Evolutionary conservation across 30 jellyfish, hydroid and myxozoan species (phyloP).

Genomic region (Hydractinia symbiolongicarpus): DNA sequence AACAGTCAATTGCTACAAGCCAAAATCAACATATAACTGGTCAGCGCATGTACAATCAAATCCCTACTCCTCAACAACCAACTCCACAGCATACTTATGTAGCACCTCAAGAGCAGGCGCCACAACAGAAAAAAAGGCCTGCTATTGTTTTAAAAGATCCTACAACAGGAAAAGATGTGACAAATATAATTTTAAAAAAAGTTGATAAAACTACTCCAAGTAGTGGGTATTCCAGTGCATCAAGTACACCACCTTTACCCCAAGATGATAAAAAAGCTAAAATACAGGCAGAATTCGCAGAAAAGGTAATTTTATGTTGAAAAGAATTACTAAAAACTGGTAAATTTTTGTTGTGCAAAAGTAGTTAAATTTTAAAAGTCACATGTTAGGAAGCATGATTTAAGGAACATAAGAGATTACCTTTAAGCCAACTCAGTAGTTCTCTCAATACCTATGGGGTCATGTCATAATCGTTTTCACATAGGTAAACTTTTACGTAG

Average conservation of each 20-base stretch:
- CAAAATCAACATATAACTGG: background rate
- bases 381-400: too few relatives aligned
- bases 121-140: background rate
- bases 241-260: slow-evolving; percentile 6
- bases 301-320: slow-evolving; percentile 10
- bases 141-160: background rate
- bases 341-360: too few relatives aligned
- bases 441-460: too few relatives aligned
- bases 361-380: too few relatives aligned
- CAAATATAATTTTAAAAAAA: background rate
- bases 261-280: slow-evolving; percentile 15
- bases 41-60: slow-evolving; percentile 5
- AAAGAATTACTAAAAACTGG: too few relatives aligned
- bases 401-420: too few relatives aligned
- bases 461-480: too few relatives aligned
- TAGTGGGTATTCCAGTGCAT: slow-evolving; percentile 8
- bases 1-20: background rate
- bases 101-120: background rate
- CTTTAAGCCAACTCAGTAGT: too few relatives aligned
- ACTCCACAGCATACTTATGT: background rate
- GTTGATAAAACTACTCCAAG: background rate
- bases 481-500: too few relatives aligned
- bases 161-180: slow-evolving; percentile 4
- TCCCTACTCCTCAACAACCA: background rate
- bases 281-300: slow-evolving; percentile 24